Percentiles rank a stretch among this genome's conserved stretches.
These are phyloP conservation scores for Parelbella ahira DNA, from an alignment of 2,888 invertebrate genomes.

Conservation along the genomic window DNA sequence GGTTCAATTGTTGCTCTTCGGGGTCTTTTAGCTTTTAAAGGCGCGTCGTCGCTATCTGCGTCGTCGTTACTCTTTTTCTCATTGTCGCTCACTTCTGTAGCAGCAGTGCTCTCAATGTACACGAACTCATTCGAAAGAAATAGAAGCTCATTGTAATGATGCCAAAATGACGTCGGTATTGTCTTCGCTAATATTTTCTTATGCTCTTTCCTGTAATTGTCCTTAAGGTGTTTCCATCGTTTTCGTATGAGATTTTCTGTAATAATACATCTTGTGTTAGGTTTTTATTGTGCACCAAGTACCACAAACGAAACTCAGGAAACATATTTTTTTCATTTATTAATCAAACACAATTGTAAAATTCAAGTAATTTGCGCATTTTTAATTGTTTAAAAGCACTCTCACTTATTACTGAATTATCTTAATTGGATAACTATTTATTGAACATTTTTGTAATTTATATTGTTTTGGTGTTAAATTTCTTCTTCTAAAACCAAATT, in stretches of 20 bases:
- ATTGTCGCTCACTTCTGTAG: slow-evolving; percentile 4
- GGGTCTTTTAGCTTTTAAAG: slow-evolving; percentile 5
- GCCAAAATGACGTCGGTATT: slow-evolving; percentile 31
- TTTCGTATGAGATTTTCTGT: slow-evolving; percentile 35
- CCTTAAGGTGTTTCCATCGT: slow-evolving; percentile 41
- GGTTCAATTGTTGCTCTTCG: background rate
- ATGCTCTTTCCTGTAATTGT: slow-evolving; percentile 40
- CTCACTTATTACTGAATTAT: too few relatives aligned
- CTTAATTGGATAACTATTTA: too few relatives aligned
- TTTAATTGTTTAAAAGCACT: too few relatives aligned
- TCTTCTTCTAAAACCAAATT: too few relatives aligned
- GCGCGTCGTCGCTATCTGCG: slow-evolving; percentile 26
- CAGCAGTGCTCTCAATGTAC: background rate
- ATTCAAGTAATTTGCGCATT: too few relatives aligned
- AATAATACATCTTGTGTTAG: slow-evolving; percentile 22
- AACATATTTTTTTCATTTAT: too few relatives aligned
- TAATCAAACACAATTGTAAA: too few relatives aligned
- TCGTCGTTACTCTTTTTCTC: slow-evolving; percentile 11
- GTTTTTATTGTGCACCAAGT: too few relatives aligned
- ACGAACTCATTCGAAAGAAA: slow-evolving; percentile 34
- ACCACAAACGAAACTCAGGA: too few relatives aligned
- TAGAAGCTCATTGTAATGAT: slow-evolving; percentile 32
- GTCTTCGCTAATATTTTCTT: slow-evolving; percentile 30
- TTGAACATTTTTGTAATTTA: too few relatives aligned
- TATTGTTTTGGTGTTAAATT: too few relatives aligned